Base-by-base conservation (phyloP, 2,113 vertebrate genomes). In the Corvus cornix region DNA sequence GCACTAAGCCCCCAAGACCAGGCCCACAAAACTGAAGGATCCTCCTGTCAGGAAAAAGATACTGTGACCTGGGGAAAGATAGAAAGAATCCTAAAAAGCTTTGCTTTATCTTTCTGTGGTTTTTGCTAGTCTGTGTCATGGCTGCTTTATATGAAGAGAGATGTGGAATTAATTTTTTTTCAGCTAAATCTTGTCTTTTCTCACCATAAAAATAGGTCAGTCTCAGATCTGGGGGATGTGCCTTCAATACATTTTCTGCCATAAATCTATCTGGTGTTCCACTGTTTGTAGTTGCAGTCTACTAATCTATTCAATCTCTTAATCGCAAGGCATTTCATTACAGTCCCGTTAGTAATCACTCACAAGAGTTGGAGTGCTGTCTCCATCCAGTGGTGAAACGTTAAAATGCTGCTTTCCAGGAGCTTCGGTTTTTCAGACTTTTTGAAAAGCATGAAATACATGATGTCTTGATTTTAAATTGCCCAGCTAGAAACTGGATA, bases 321-420 rank as follows among this genome's bases (percentile, higher is more conserved):
- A 70, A 76, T 69, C 1, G 0, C 39, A 72, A 53, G 22, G 51
- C 26, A 73, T 85, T 94, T 78, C 52, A 46, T 74, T 93, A 41
- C 66, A 66, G 33, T 13, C 13, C 60, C 4, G 0, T 22, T 20
- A 63, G 83, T 23, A 69, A 78, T 46, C 60, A 33, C 35, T 81
- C 37, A 43, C 64, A 62, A 87, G 80, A 35, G 22, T 62, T 95
- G 87, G 95, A 94, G 92, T 70, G n/a, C 59, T 97, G n/a, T 79
- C 96, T 91, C 96, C 97, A 97, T 94, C 97, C 66, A 93, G 97
- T 95, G 97, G 96, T 51, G 55, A 95, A 93, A 84, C 6, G 8
- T 63, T 56, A 67, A 70, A 94, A 46, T 60, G 80, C 56, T 37
- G 46, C 26, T 81, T 89, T 89, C 27, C 51, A 48, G 27, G 19